Conservation (phyloP, 2,888 invertebrate species). For the Agelastica alni region DNA sequence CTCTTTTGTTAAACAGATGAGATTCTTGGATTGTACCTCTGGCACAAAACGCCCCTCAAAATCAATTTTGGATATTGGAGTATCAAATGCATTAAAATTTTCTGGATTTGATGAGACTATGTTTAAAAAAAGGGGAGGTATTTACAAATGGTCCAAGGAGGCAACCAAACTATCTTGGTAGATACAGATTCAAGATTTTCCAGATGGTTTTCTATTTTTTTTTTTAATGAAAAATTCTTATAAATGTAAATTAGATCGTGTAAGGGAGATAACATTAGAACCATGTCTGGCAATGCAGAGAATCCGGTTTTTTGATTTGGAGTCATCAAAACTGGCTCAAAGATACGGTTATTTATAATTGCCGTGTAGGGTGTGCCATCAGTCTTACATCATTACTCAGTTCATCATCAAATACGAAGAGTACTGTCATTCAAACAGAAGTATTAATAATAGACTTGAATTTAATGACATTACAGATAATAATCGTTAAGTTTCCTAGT, state of each 20-base stretch:
- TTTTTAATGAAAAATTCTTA: background rate
- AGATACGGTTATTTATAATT: too few relatives aligned
- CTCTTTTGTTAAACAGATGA: slow-evolving; percentile 53
- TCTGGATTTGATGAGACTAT: slow-evolving; percentile 60
- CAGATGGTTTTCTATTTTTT: background rate
- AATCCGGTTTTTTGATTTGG: slow-evolving; percentile 1
- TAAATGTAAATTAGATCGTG: background rate
- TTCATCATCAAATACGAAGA: too few relatives aligned
- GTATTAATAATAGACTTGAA: too few relatives aligned
- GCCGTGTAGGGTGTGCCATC: too few relatives aligned
- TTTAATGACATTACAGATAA: too few relatives aligned
- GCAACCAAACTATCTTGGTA: slow-evolving; percentile 48
- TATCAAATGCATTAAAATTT: slow-evolving; percentile 53
- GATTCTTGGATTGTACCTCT: slow-evolving; percentile 58
- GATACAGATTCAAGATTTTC: too few relatives aligned
- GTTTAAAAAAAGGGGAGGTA: slow-evolving; percentile 59
- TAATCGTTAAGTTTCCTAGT: too few relatives aligned
- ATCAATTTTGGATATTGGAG: slow-evolving; percentile 59
- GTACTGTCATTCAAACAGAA: too few relatives aligned
- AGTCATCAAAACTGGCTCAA: too few relatives aligned
- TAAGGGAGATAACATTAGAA: too few relatives aligned
- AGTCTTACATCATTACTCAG: too few relatives aligned
- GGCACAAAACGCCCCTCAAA: slow-evolving; percentile 57
- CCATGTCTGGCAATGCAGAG: background rate
- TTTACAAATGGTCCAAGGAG: slow-evolving; percentile 59